Conservation (phyloP, 2,797 vertebrate genomes). For the Sebastes trivittatus region DNA sequence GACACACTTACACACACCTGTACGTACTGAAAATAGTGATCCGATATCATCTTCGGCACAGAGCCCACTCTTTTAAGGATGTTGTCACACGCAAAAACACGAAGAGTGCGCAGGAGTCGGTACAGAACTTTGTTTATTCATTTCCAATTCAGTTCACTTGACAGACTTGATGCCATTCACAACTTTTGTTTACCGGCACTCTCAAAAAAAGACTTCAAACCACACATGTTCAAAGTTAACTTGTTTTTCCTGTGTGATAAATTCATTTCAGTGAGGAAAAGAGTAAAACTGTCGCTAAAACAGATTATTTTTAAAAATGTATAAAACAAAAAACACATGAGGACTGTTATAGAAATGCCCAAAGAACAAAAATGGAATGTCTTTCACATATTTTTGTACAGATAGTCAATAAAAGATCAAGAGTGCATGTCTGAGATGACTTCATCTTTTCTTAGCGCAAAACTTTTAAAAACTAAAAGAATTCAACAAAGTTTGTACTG, state of each 20-base stretch:
- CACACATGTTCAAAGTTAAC: not conserved
- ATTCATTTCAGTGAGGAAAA: not conserved
- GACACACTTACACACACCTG: constrained; percentile 73
- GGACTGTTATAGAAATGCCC: constrained; percentile 32
- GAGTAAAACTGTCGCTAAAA: not conserved
- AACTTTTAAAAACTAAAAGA: not conserved
- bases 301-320: not conserved
- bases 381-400: not conserved
- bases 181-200: not conserved
- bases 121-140: constrained; percentile 63
- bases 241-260: not conserved
- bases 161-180: not conserved
- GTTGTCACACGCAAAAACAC: not conserved
- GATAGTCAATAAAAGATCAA: not conserved
- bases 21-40: constrained; percentile 25
- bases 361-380: constrained; percentile 63
- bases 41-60: constrained; percentile 40
- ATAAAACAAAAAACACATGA: not conserved
- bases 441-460: not conserved
- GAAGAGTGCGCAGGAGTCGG: not conserved
- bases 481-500: not conserved
- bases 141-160: constrained; percentile 36
- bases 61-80: not conserved
- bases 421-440: not conserved
- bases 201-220: not conserved